A percentile compares a stretch with the other conserved stretches of the same genome.
These are phyloP conservation scores for Tylochromis polylepis DNA, from an alignment of 2,113 vertebrate species.

Conservation along the genomic window DNA sequence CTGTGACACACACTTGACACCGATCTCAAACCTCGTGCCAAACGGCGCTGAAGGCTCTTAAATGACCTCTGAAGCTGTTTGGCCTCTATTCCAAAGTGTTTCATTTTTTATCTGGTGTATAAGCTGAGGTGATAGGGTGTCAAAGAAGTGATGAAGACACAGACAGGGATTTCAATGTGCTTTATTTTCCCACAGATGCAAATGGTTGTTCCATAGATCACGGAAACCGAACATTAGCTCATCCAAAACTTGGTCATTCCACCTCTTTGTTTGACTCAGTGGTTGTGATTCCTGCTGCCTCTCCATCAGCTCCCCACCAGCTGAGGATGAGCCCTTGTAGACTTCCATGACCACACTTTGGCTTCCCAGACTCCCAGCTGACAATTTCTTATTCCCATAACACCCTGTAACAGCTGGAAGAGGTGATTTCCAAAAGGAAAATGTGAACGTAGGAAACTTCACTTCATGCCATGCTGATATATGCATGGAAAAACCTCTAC, in stretches of 20 bases:
- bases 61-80: background rate
- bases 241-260: background rate
- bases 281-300: constrained; percentile 7
- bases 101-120: background rate
- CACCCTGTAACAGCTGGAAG: constrained; percentile 41
- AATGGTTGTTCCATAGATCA: background rate
- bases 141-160: background rate
- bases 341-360: constrained; percentile 12
- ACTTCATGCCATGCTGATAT: background rate
- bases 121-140: background rate
- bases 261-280: constrained; percentile 25
- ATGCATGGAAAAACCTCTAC: background rate
- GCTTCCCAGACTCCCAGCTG: constrained; percentile 58
- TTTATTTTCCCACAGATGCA: background rate
- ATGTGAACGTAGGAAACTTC: background rate
- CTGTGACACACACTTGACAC: background rate
- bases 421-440: constrained; percentile 30
- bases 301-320: constrained; percentile 45
- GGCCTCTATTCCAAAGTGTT: background rate
- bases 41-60: background rate
- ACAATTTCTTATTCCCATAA: constrained; percentile 47
- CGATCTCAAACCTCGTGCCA: background rate
- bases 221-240: background rate
- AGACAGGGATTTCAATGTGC: constrained; percentile 3
- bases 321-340: constrained; percentile 10